A percentile compares a stretch with the other conserved stretches of the same genome.
These are phyloP conservation scores for Jordanella pulchra DNA, from an alignment of 2,797 vertebrate species.

Conservation along the genomic window DNA sequence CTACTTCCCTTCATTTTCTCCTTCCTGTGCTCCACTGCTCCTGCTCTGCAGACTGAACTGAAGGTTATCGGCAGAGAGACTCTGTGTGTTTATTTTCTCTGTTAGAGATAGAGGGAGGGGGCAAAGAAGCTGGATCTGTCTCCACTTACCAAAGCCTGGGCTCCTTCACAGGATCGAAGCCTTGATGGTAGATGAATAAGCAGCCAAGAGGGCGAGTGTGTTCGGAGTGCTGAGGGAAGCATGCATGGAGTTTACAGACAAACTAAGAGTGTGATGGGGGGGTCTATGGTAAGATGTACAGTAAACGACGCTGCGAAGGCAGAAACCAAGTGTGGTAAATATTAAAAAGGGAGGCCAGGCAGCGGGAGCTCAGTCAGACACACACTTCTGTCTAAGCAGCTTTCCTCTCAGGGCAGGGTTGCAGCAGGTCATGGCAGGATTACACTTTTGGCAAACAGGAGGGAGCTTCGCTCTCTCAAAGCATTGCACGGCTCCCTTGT, in stretches of 20 bases:
- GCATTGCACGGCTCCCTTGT: constrained; percentile 78
- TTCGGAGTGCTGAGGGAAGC: constrained; percentile 38
- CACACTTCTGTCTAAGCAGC: constrained; percentile 83
- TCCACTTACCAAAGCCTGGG: constrained; percentile 67
- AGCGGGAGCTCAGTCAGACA: constrained; percentile 78
- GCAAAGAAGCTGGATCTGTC: constrained; percentile 63
- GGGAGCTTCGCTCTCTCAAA: constrained; percentile 78
- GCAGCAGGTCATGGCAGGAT: constrained; percentile 80
- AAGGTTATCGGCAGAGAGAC: constrained; percentile 50
- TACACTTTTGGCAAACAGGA: constrained; percentile 88
- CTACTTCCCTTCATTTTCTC: constrained; percentile 58
- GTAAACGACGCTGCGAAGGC: constrained; percentile 7
- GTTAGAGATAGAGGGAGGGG: constrained; percentile 27
- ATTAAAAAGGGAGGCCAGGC: constrained; percentile 53
- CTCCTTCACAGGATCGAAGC: constrained; percentile 51
- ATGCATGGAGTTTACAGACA: constrained; percentile 21
- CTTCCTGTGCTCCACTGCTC: constrained; percentile 52
- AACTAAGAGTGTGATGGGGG: constrained; percentile 11
- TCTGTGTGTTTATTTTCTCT: constrained; percentile 71
- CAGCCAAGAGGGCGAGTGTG: constrained; percentile 17
- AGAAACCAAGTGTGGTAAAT: constrained; percentile 19
- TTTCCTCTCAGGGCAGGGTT: constrained; percentile 83
- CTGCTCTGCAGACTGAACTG: constrained; percentile 43
- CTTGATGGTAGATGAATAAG: constrained; percentile 35
- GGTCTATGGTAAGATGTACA: constrained; percentile 10